These are phyloP conservation scores for Nysson spinosus DNA, from an alignment of 2,888 invertebrate genomes.

Conservation along the genomic window DNA sequence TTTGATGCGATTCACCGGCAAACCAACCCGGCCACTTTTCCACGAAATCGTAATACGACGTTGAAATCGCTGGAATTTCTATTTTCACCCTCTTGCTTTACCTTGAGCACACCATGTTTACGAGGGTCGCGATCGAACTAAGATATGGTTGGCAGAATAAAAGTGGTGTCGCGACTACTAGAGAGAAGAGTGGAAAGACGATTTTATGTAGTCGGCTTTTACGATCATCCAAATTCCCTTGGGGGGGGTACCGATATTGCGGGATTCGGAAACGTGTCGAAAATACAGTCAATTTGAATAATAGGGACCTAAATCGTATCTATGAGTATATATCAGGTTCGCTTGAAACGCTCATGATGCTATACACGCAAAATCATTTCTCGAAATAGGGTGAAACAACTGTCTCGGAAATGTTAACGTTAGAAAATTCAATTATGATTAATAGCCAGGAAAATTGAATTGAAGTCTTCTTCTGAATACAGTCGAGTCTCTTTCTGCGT, in stretches of 20 bases:
- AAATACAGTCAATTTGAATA: constrained; percentile 15
- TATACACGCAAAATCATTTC: no score
- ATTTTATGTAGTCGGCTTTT: constrained; percentile 30
- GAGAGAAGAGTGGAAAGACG: background rate
- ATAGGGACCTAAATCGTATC: background rate
- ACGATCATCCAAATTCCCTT: constrained; percentile 25
- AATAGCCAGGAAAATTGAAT: no score
- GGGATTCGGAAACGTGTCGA: constrained; percentile 8
- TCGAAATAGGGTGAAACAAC: no score
- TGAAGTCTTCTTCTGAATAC: no score
- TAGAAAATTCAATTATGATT: no score
- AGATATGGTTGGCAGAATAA: constrained; percentile 22
- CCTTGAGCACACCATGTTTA: constrained; percentile 23
- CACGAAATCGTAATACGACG: constrained; percentile 18
- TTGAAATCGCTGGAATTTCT: constrained; percentile 44
- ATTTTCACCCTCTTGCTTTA: constrained; percentile 34
- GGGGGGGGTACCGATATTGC: background rate
- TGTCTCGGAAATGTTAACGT: no score
- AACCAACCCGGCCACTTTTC: constrained; percentile 5
- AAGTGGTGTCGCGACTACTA: constrained; percentile 7
- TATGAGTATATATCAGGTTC: background rate
- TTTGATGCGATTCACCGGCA: background rate
- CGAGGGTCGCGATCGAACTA: constrained; percentile 31
- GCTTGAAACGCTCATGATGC: no score
- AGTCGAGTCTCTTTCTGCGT: no score